Base-by-base conservation (phyloP, 2,797 vertebrate genomes). In the Danionella dracula region DNA sequence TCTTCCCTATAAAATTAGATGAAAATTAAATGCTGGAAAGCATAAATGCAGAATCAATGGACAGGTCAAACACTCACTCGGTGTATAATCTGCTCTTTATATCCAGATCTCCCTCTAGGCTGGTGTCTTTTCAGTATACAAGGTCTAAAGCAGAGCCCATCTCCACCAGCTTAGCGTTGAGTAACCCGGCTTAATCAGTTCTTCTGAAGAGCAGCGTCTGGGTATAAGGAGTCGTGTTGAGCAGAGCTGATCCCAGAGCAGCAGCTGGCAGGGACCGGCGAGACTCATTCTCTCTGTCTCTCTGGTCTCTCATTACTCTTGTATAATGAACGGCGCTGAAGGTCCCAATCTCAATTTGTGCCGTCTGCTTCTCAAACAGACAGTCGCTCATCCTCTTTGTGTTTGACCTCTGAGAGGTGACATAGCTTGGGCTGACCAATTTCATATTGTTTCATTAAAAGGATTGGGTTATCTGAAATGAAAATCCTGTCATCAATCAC, bases 321-420 rank as follows among this genome's bases (percentile, higher is more conserved):
- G 76, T 81, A 78, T 86, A 87, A 87, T 85, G 81, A 84, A 77
- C 50, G 71, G 60, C 51, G 79, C 68, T 75, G 79, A 84, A 80
- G 76, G 81, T 81, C 83, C 83, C 41, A 72, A 78, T 74, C 74
- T 23, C 10, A 21, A 72, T 72, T 71, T 74, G 19, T 60, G 67
- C 81, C 80, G 77, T 85, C 75, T 83, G 82, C 76, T 46, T 73
- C 38, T 15, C 15, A 50, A 19, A 12, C 72, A 54, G 40, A 56
- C 50, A 60, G 45, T 66, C 68, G 73, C 53, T 60, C 65, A 71
- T 67, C 42, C 51, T 40, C 57, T 65, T 75, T 73, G 67, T 71
- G 21, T 48, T 72, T 48, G 2, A 46, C 54, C 71, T 72, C 66
- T 45, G 29, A 53, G 57, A 37, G 20, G 15, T 3, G 12, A 35